Evolutionary conservation across 2,888 invertebrate species (phyloP).

Genomic region (Synergus umbraculus): DNA sequence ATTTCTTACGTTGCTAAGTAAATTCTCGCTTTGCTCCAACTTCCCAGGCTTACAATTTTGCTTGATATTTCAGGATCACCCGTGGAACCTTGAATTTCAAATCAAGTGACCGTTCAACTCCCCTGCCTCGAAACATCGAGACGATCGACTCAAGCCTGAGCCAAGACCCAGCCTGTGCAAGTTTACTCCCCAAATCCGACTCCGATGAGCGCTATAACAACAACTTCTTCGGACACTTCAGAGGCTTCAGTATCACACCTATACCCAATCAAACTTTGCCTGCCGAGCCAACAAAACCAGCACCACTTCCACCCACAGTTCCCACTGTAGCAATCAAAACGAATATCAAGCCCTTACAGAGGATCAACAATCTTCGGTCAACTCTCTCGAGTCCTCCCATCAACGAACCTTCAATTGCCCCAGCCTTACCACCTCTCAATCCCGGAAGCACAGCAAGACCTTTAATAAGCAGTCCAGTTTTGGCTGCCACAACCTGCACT

Average conservation of each 20-base stretch:
- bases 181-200: constrained; percentile 71
- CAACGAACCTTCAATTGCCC: constrained; percentile 64
- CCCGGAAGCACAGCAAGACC: constrained; percentile 83
- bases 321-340: constrained; percentile 75
- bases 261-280: constrained; percentile 77
- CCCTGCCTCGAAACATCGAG: constrained; percentile 70
- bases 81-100: constrained; percentile 69
- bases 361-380: constrained; percentile 59
- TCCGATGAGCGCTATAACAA: constrained; percentile 77
- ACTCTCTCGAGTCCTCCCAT: constrained; percentile 51
- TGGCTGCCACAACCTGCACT: constrained; percentile 89
- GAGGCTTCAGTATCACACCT: constrained; percentile 89
- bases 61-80: constrained; percentile 67
- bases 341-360: constrained; percentile 64
- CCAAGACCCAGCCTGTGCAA: constrained; percentile 75
- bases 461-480: constrained; percentile 88
- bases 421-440: constrained; percentile 83
- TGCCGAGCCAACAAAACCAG: constrained; percentile 79
- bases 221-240: constrained; percentile 91
- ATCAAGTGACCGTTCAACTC: constrained; percentile 72
- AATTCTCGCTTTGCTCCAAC: constrained; percentile 43
- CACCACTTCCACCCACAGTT: constrained; percentile 83
- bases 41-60: constrained; percentile 63
- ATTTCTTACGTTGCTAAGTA: constrained; percentile 40
- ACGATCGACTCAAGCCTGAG: constrained; percentile 73